Evolutionary conservation across 1,140 invertebrate genomes (phyloP).

Genomic region (Caenorhabditis brenneri): DNA sequence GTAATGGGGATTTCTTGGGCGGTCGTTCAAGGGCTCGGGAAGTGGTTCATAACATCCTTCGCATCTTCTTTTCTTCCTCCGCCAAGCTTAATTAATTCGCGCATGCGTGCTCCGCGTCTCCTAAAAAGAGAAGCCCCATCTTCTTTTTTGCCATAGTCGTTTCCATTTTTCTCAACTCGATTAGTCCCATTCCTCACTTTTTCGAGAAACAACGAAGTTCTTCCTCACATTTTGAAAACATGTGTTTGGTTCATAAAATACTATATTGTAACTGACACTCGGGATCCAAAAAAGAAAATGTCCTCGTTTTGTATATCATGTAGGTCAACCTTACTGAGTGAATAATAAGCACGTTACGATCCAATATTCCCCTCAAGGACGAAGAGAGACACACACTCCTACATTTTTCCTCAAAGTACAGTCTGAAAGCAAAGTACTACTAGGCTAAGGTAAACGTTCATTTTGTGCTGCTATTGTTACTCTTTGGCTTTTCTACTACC

Average conservation of each 20-base stretch:
- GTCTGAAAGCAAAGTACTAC: not conserved
- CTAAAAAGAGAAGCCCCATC: not conserved
- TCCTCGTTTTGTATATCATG: not conserved
- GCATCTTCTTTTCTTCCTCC: not conserved
- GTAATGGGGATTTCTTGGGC: not conserved
- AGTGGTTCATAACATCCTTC: not conserved
- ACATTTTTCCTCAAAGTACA: not conserved
- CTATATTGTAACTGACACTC: too few species aligned
- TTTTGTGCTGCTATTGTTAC: not conserved
- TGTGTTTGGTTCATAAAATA: too few species aligned
- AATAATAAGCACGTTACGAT: conserved; percentile 40
- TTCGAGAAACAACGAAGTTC: not conserved
- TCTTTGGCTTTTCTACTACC: conserved; percentile 1
- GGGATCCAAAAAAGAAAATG: not conserved
- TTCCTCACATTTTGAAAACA: too few species aligned
- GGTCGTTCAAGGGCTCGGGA: not conserved
- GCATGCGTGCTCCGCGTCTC: not conserved
- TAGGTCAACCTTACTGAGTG: conserved; percentile 8
- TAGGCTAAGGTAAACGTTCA: not conserved
- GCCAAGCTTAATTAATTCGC: not conserved
- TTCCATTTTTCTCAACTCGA: not conserved
- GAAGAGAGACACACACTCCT: not conserved
- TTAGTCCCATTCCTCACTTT: not conserved
- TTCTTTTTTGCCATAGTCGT: not conserved
- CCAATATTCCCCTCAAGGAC: conserved; percentile 28